These are phyloP conservation scores for Epizoanthus rinbou DNA, from an alignment of 92 coral and sea anemone species.

Conservation along the genomic window DNA sequence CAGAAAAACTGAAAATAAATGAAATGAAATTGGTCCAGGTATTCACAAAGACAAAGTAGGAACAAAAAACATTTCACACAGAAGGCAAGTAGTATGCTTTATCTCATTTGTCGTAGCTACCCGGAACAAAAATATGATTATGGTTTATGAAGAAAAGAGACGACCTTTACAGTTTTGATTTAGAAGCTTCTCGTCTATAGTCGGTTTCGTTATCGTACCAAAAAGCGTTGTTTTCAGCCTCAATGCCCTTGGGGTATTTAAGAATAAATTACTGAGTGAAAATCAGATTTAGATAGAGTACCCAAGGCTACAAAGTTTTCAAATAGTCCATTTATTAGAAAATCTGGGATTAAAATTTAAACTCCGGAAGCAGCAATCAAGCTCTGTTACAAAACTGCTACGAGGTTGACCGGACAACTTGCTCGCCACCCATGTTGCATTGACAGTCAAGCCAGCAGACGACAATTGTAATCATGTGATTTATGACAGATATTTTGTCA, in stretches of 20 bases:
- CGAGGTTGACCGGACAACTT: too few species aligned
- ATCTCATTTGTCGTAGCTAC: too few species aligned
- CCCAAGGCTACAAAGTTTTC: not conserved
- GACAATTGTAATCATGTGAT: not conserved
- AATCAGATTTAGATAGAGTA: constrained; percentile 4
- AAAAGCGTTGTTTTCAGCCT: not conserved
- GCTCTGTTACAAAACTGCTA: not conserved
- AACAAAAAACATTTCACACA: not conserved
- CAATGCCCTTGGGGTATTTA: not conserved
- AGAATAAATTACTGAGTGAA: constrained; percentile 24
- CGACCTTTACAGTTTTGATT: not conserved
- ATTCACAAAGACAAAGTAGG: not conserved
- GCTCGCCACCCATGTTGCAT: constrained; percentile 11
- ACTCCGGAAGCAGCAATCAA: not conserved
- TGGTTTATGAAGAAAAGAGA: not conserved
- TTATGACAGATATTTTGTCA: not conserved
- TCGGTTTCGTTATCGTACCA: not conserved
- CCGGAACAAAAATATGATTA: too few species aligned
- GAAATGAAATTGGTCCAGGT: too few species aligned
- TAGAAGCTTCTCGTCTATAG: constrained; percentile 6
- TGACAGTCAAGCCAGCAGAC: not conserved
- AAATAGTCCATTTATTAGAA: constrained; percentile 2
- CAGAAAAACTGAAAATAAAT: not conserved
- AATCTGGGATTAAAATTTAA: not conserved
- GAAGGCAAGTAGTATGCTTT: too few species aligned